These are phyloP conservation scores for Perithous albicinctus DNA, from an alignment of 2,888 invertebrate species.

Conservation along the genomic window DNA sequence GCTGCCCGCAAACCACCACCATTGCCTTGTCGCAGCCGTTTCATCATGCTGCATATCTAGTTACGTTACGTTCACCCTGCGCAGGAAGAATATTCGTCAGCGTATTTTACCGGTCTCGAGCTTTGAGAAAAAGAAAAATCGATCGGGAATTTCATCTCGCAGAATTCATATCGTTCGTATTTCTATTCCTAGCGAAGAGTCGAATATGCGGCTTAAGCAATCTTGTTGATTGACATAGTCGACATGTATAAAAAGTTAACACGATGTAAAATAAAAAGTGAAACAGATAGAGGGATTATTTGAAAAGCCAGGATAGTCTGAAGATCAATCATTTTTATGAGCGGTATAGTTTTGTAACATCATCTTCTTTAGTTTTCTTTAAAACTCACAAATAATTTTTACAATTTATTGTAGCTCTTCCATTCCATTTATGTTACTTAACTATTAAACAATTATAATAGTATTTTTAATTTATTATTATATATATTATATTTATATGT, in stretches of 20 bases:
- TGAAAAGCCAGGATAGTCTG: neutral
- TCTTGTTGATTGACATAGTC: conserved; percentile 3
- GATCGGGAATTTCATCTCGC: conserved; percentile 16
- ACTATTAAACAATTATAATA: neutral
- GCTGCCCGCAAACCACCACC: neutral
- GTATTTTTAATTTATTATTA: too few relatives aligned
- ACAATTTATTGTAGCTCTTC: neutral
- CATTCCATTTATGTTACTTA: neutral
- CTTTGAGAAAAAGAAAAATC: conserved; percentile 18
- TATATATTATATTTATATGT: neutral
- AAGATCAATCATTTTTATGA: neutral
- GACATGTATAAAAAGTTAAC: neutral
- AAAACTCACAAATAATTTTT: neutral
- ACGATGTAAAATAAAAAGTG: neutral
- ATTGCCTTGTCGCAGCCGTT: neutral
- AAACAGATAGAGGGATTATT: neutral
- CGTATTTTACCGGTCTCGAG: neutral
- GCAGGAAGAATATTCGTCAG: conserved; percentile 22
- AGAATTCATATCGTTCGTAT: conserved; percentile 10
- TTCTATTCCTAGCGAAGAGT: neutral
- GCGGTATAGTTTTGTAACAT: neutral
- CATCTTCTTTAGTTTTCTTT: too few relatives aligned
- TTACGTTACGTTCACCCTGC: conserved; percentile 3
- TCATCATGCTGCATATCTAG: conserved; percentile 15
- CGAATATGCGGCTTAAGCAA: neutral